A percentile compares a stretch with the other conserved stretches of the same genome.
phyloP scores from a whole-genome alignment of 2,797 vertebrate species.

The Scleropages formosus region DNA sequence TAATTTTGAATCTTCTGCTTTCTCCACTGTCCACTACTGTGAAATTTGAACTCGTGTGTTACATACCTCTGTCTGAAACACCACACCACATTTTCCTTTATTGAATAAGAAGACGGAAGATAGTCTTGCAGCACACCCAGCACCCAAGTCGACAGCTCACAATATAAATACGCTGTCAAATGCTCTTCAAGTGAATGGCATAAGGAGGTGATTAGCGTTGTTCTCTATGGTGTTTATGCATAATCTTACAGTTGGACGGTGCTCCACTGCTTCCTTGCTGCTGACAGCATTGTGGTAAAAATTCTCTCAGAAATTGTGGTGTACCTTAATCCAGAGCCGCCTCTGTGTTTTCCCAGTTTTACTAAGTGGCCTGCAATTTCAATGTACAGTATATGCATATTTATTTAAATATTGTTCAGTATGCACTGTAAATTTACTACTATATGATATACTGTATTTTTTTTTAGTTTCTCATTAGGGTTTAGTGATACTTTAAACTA shows the following conservation, averaged over 20 bases:
- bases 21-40: neutral
- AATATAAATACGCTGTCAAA: conserved; percentile 91
- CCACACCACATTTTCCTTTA: neutral
- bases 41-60: neutral
- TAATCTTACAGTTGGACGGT: conserved; percentile 81
- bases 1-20: too few relatives aligned
- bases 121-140: conserved; percentile 23
- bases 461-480: too few relatives aligned
- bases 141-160: conserved; percentile 73
- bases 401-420: too few relatives aligned
- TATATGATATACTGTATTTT: too few relatives aligned
- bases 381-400: too few relatives aligned
- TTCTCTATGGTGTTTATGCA: conserved; percentile 81
- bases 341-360: conserved; percentile 67
- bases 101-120: conserved; percentile 1
- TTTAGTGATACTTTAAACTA: neutral
- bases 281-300: conserved; percentile 70
- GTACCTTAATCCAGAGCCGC: conserved; percentile 61
- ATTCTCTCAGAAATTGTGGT: conserved; percentile 64
- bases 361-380: conserved; percentile 46
- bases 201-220: conserved; percentile 88
- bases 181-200: conserved; percentile 88
- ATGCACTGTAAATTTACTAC: too few relatives aligned
- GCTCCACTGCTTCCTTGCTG: conserved; percentile 66
- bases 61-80: conserved; percentile 3